These are phyloP conservation scores for Athalia circularis DNA, from an alignment of 2,888 invertebrate genomes.

Conservation along the genomic window DNA sequence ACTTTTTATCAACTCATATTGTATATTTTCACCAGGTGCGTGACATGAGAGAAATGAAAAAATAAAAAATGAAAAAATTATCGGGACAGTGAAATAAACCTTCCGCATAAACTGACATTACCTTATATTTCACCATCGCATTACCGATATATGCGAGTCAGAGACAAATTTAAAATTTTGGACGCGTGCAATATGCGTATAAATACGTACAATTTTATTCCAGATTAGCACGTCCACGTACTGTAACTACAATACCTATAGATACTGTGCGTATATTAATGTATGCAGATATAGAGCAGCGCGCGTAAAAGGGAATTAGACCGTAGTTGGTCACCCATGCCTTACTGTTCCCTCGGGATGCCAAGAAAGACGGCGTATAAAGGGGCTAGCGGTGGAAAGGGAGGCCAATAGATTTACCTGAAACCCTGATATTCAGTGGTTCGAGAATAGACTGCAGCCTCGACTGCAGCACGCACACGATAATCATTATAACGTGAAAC, in stretches of 20 bases:
- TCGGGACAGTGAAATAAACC: conserved; percentile 12
- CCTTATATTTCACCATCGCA: too few species aligned
- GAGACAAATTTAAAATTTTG: too few species aligned
- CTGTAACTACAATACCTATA: neutral
- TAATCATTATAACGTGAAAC: conserved; percentile 25
- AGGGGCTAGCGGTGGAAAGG: conserved; percentile 52
- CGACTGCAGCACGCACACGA: conserved; percentile 15
- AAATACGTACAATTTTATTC: neutral
- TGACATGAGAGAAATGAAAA: conserved; percentile 36
- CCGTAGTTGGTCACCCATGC: conserved; percentile 70
- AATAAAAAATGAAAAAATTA: neutral
- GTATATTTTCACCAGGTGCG: conserved; percentile 62
- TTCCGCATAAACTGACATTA: too few species aligned
- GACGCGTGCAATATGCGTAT: too few species aligned
- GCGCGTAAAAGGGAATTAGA: conserved; percentile 71
- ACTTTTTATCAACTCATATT: conserved; percentile 49
- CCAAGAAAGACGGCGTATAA: conserved; percentile 34
- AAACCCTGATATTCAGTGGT: conserved; percentile 64
- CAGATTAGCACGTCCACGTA: neutral
- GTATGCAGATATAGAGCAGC: conserved; percentile 35
- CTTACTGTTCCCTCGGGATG: conserved; percentile 48
- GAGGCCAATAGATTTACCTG: conserved; percentile 49
- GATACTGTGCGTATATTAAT: neutral
- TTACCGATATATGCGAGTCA: too few species aligned
- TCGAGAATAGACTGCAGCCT: conserved; percentile 42